Conservation (phyloP, 2,888 invertebrate genomes). For the Xanthia togata region DNA sequence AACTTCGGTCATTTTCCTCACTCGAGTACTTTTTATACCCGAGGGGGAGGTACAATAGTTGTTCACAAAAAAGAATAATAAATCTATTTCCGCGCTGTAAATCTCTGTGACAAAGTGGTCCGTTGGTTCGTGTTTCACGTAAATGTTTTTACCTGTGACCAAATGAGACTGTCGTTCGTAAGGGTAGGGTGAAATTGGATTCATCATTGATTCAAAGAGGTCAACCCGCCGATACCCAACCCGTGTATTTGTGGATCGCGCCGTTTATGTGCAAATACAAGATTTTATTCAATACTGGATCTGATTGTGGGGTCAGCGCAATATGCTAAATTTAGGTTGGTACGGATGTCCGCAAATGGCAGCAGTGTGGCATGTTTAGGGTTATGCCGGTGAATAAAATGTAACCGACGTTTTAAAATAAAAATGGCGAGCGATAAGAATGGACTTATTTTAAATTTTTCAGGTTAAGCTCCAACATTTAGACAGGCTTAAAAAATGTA, state of each 20-base stretch:
- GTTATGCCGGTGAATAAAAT: slow-evolving; percentile 54
- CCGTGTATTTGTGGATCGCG: slow-evolving; percentile 71
- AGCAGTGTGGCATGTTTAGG: slow-evolving; percentile 49
- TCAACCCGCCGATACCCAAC: slow-evolving; percentile 76
- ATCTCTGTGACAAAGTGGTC: slow-evolving; percentile 73
- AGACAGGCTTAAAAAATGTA: slow-evolving; percentile 8
- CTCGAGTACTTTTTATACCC: slow-evolving; percentile 65
- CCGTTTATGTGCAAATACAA: slow-evolving; percentile 72
- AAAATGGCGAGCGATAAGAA: slow-evolving; percentile 46
- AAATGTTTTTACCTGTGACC: slow-evolving; percentile 79
- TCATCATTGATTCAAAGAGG: slow-evolving; percentile 86
- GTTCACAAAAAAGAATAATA: slow-evolving; percentile 68
- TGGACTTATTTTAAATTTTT: slow-evolving; percentile 26
- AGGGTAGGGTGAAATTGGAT: slow-evolving; percentile 80
- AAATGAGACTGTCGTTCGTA: slow-evolving; percentile 75
- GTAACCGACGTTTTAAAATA: slow-evolving; percentile 52
- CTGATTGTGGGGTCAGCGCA: slow-evolving; percentile 61
- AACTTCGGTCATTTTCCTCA: slow-evolving; percentile 67
- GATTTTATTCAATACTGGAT: slow-evolving; percentile 66
- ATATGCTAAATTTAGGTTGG: slow-evolving; percentile 60
- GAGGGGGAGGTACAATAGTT: slow-evolving; percentile 64
- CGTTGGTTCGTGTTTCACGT: slow-evolving; percentile 74
- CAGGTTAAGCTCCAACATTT: slow-evolving; percentile 5
- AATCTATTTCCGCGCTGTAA: slow-evolving; percentile 70
- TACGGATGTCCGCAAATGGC: slow-evolving; percentile 52